Evolutionary conservation across 2,113 vertebrate species (phyloP).

Genomic region (Pithys albifrons): DNA sequence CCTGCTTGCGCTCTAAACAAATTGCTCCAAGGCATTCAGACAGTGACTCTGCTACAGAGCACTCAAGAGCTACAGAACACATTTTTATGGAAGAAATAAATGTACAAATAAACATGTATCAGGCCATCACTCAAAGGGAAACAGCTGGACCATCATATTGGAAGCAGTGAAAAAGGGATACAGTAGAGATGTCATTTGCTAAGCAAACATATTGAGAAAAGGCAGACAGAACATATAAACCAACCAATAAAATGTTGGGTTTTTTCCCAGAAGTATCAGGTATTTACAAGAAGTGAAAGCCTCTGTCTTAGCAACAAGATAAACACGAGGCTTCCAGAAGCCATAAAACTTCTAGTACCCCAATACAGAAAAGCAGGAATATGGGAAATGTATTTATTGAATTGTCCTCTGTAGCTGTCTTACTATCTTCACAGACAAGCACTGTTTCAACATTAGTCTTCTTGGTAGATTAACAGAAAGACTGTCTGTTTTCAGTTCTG

Average conservation of each 20-base stretch:
- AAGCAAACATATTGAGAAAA: constrained; percentile 17
- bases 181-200: neutral
- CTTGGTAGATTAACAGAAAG: neutral
- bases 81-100: neutral
- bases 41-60: neutral
- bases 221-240: neutral
- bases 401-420: neutral
- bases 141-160: neutral
- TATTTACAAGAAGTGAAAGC: constrained; percentile 27
- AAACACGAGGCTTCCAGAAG: neutral
- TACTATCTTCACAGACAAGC: neutral
- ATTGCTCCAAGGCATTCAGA: neutral
- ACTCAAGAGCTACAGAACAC: neutral
- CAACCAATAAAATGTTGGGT: neutral
- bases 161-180: neutral
- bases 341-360: neutral
- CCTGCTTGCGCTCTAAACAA: neutral
- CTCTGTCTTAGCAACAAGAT: constrained; percentile 33
- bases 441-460: neutral
- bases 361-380: neutral
- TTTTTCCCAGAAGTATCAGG: neutral
- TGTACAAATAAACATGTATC: neutral
- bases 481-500: neutral
- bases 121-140: neutral
- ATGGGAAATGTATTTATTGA: neutral